Conservation (phyloP, 30 jellyfish, hydroid and myxozoan genomes). For the Mastigias papua region DNA sequence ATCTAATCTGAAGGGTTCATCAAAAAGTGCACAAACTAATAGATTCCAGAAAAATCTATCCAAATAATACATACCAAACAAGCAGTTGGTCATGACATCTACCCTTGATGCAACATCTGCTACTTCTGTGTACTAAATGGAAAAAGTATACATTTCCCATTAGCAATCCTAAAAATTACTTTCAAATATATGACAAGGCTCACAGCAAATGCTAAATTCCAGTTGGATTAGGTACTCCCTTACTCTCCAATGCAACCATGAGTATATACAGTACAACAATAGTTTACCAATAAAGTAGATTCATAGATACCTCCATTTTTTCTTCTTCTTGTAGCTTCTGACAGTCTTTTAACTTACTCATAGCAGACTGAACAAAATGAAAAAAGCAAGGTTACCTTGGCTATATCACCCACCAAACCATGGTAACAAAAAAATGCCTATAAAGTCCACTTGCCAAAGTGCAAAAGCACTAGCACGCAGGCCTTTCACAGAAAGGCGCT, state of each 20-base stretch:
- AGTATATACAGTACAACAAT: no score
- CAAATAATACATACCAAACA: slow-evolving; percentile 81
- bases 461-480: no score
- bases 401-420: no score
- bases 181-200: no score
- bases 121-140: slow-evolving; percentile 85
- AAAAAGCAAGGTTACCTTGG: no score
- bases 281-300: not conserved
- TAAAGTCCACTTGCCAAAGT: no score
- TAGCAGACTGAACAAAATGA: slow-evolving; percentile 95
- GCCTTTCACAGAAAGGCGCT: no score
- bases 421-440: no score
- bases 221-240: no score
- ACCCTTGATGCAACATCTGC: slow-evolving; percentile 87
- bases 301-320: slow-evolving; percentile 84
- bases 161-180: not conserved
- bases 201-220: no score
- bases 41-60: not conserved
- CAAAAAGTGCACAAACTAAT: not conserved
- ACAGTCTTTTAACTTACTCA: slow-evolving; percentile 90
- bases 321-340: slow-evolving; percentile 96
- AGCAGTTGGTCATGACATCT: slow-evolving; percentile 82
- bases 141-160: not conserved
- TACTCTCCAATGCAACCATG: no score
- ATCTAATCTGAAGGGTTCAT: no score